Conservation (phyloP, 2,113 vertebrate species). For the Urocynchramus pylzowi region DNA sequence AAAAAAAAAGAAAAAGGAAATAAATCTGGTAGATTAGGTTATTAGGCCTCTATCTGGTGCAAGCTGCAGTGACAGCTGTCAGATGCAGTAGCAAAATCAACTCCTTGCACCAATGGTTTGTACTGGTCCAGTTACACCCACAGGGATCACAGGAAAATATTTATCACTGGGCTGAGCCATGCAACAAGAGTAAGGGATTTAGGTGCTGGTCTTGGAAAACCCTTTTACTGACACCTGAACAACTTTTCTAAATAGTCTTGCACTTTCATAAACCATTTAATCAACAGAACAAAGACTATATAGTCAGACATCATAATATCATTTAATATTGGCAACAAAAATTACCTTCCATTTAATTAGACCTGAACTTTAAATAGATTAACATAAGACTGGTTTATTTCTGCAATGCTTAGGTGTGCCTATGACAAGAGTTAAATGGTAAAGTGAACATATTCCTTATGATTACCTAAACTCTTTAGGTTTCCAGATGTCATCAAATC, state of each 20-base stretch:
- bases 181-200: neutral
- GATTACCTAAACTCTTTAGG: neutral
- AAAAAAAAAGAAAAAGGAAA: neutral
- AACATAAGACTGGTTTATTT: neutral
- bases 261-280: neutral
- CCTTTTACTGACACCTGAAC: neutral
- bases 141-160: neutral
- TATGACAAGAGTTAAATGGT: neutral
- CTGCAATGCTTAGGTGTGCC: neutral
- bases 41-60: neutral
- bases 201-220: neutral
- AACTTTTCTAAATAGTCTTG: neutral
- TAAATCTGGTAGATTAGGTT: neutral
- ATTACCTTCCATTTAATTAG: neutral
- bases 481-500: neutral
- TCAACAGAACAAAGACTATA: neutral
- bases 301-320: neutral
- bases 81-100: neutral
- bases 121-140: neutral
- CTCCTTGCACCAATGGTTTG: neutral
- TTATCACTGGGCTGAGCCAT: neutral
- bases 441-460: neutral
- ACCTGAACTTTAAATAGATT: neutral
- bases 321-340: neutral
- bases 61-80: neutral